Percentiles rank a stretch among this genome's conserved stretches.
These are phyloP conservation scores for Gadopsis marmoratus DNA, from an alignment of 2,797 vertebrate species.

Conservation along the genomic window DNA sequence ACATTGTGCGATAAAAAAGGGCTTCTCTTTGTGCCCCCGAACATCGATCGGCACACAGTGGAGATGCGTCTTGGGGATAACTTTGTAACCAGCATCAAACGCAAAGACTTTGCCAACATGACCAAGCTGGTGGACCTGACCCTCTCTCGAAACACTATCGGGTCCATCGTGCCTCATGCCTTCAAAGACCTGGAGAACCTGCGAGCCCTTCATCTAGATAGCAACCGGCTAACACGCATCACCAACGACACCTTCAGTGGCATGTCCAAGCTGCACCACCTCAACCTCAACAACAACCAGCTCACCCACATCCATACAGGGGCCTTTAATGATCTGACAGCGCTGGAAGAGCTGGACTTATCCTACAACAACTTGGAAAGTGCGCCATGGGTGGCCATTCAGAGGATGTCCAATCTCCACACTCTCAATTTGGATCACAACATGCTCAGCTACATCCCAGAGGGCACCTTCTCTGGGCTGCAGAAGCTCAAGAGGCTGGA, in stretches of 20 bases:
- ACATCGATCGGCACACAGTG: slow-evolving; percentile 97
- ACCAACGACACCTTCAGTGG: slow-evolving; percentile 98
- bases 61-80: slow-evolving; percentile 97
- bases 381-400: slow-evolving; percentile 96
- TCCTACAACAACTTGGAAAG: slow-evolving; percentile 98
- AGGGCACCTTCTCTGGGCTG: slow-evolving; percentile 96
- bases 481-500: slow-evolving; percentile 98
- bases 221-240: slow-evolving; percentile 95
- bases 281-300: slow-evolving; percentile 99
- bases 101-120: slow-evolving; percentile 99
- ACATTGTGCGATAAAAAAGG: slow-evolving; percentile 99
- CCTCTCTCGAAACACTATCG: slow-evolving; percentile 97
- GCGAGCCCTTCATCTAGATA: slow-evolving; percentile 96
- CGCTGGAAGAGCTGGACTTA: slow-evolving; percentile 96
- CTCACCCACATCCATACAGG: slow-evolving; percentile 94
- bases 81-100: slow-evolving; percentile 96
- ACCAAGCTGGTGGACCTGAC: slow-evolving; percentile 98
- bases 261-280: slow-evolving; percentile 98
- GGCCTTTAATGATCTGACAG: slow-evolving; percentile 96
- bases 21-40: slow-evolving; percentile 96
- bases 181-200: slow-evolving; percentile 97
- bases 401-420: slow-evolving; percentile 97
- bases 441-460: slow-evolving; percentile 98
- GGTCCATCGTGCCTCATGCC: slow-evolving; percentile 93
- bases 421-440: slow-evolving; percentile 98